These are phyloP conservation scores for Kryphioiulus occultus DNA, from an alignment of 2,888 invertebrate species.

Conservation along the genomic window DNA sequence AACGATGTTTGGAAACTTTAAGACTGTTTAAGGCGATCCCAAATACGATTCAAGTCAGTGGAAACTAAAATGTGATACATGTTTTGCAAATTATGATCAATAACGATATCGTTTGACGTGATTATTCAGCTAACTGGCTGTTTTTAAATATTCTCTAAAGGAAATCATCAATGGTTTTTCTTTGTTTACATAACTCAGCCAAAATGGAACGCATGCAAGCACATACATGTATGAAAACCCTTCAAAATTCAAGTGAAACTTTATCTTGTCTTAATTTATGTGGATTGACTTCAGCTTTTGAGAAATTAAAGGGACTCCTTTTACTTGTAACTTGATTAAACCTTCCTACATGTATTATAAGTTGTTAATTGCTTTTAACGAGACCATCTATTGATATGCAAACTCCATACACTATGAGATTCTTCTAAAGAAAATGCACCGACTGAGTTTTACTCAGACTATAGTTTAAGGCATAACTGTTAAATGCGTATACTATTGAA, in stretches of 20 bases:
- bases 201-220: no score
- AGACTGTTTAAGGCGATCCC: neutral
- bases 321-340: no score
- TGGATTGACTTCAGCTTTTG: no score
- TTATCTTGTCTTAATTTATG: no score
- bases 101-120: neutral
- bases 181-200: neutral
- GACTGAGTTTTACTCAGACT: neutral
- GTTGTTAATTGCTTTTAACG: no score
- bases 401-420: no score
- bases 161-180: neutral
- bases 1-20: slow-evolving; percentile 19
- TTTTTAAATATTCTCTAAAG: neutral
- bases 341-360: no score
- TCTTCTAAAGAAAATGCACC: neutral
- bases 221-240: no score
- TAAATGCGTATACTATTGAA: neutral
- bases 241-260: no score
- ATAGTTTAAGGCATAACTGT: neutral
- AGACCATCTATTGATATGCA: no score
- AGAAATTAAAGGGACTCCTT: no score
- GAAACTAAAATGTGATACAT: neutral
- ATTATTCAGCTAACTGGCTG: neutral
- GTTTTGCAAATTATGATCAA: neutral
- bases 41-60: neutral